Conservation (phyloP, 1,140 invertebrate species). For the Dreissena rostriformis region DNA sequence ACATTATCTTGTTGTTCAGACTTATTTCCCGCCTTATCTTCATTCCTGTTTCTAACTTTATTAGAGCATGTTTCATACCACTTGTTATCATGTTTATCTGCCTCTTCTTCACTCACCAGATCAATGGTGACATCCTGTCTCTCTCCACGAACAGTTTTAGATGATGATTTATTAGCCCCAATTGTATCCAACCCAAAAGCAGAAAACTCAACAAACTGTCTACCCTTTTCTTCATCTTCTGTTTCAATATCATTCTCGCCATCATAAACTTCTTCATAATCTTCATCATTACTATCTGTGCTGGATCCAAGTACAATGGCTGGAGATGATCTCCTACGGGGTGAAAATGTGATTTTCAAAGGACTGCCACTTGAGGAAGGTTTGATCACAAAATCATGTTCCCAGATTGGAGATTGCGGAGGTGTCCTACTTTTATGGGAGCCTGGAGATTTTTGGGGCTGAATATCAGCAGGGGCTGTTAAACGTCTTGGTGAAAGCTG, state of each 20-base stretch:
- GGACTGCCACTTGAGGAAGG: constrained; percentile 36
- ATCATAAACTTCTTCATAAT: constrained; percentile 25
- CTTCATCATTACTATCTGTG: constrained; percentile 24
- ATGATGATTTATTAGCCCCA: neutral
- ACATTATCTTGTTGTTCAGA: neutral
- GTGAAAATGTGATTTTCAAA: constrained; percentile 47
- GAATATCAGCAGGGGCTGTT: neutral
- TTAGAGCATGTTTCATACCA: too few species aligned
- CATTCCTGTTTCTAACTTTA: too few species aligned
- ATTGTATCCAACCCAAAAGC: constrained; percentile 8
- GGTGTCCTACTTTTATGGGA: constrained; percentile 12
- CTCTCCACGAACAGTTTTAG: neutral
- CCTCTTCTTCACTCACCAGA: neutral
- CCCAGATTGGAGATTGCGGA: constrained; percentile 45
- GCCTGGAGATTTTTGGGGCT: neutral
- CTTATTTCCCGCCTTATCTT: neutral
- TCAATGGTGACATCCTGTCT: neutral
- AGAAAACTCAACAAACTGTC: constrained; percentile 32
- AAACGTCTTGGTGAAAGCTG: neutral
- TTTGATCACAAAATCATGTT: constrained; percentile 51
- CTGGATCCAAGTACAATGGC: constrained; percentile 30
- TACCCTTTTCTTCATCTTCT: constrained; percentile 37
- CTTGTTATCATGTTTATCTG: neutral
- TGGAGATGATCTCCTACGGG: constrained; percentile 33
- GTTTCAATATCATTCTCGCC: constrained; percentile 48